phyloP scores from a whole-genome alignment of 2,888 invertebrate species.

The Melanotus villosus region DNA sequence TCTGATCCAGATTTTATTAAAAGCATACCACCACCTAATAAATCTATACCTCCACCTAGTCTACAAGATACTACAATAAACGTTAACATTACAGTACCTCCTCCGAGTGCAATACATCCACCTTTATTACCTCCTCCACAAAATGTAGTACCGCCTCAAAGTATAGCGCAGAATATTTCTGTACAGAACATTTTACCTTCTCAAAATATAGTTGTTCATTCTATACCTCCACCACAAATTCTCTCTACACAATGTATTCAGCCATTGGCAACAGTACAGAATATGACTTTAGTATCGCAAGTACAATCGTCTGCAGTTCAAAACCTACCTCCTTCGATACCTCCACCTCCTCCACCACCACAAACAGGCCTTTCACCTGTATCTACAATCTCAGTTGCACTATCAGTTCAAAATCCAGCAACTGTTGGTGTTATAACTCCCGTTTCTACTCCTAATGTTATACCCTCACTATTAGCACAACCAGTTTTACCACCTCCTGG shows the following conservation, averaged over 20 bases:
- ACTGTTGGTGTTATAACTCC: constrained; percentile 55
- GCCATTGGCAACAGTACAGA: constrained; percentile 39
- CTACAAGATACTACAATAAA: constrained; percentile 57
- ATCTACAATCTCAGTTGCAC: constrained; percentile 54
- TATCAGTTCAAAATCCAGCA: constrained; percentile 54
- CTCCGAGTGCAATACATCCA: constrained; percentile 51
- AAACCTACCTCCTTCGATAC: constrained; percentile 35
- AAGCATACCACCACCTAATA: constrained; percentile 68
- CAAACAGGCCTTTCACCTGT: constrained; percentile 42
- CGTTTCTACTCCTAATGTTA: constrained; percentile 54
- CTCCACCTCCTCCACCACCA: constrained; percentile 49
- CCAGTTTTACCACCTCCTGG: constrained; percentile 62
- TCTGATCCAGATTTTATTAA: constrained; percentile 65
- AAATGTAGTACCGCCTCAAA: constrained; percentile 39
- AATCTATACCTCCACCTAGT: constrained; percentile 66
- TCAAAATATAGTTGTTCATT: constrained; percentile 60
- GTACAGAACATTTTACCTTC: constrained; percentile 53
- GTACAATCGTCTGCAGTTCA: constrained; percentile 41
- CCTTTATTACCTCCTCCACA: constrained; percentile 55
- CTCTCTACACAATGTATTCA: constrained; percentile 37
- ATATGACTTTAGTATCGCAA: constrained; percentile 42
- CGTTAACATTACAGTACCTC: constrained; percentile 57
- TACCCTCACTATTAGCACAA: constrained; percentile 67
- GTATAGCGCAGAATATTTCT: constrained; percentile 44
- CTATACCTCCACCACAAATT: constrained; percentile 53